Conservation (phyloP, 2,797 vertebrate genomes). For the Tragopan temminckii region DNA sequence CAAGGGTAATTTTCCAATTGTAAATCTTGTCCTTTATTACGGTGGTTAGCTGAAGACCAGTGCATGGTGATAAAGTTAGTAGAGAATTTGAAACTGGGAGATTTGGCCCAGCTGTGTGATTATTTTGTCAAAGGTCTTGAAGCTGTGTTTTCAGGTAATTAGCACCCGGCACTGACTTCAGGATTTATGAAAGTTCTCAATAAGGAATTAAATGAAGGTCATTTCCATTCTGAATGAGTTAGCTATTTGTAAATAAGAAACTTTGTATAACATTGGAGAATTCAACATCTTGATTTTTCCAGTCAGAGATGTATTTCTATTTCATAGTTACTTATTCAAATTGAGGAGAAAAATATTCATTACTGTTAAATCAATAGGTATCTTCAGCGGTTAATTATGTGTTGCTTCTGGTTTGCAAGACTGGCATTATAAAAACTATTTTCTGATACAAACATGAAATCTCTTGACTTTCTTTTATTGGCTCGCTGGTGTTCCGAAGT, state of each 20-base stretch:
- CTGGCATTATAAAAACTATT: neutral
- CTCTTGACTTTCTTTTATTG: neutral
- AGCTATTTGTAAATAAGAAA: neutral
- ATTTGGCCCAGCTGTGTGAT: neutral
- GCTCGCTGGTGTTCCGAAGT: neutral
- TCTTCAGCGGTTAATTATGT: neutral
- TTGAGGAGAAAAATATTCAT: neutral
- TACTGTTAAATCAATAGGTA: neutral
- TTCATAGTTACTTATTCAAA: neutral
- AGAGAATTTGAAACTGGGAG: neutral
- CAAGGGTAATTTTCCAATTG: neutral
- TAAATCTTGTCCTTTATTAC: neutral
- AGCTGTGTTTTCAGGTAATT: neutral
- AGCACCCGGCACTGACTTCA: neutral
- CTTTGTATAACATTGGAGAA: neutral
- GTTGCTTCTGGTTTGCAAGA: neutral
- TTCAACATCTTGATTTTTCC: neutral
- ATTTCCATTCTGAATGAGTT: neutral
- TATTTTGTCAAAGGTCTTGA: neutral
- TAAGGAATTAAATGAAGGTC: neutral
- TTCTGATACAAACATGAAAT: neutral
- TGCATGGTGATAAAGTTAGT: neutral
- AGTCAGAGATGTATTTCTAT: neutral
- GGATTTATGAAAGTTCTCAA: neutral
- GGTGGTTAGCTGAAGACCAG: neutral